Percentiles rank a stretch among this genome's conserved stretches.
Conservation (phyloP, 1,140 invertebrate genomes). For the Zaprionus inermis region DNA sequence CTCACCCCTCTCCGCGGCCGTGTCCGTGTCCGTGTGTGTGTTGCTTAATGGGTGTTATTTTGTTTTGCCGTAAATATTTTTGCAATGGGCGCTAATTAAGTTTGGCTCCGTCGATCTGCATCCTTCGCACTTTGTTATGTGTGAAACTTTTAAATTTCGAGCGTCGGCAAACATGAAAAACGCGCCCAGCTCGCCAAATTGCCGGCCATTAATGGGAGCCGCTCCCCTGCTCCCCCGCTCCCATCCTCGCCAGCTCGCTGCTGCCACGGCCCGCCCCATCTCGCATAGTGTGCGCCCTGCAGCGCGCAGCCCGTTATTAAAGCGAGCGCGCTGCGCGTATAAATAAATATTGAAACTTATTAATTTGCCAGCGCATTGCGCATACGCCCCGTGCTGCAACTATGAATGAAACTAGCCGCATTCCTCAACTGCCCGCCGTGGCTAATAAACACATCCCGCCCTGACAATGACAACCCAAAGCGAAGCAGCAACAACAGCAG, state of each 20-base stretch:
- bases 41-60: slow-evolving; percentile 83
- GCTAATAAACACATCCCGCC: slow-evolving; percentile 9
- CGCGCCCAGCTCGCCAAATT: slow-evolving; percentile 61
- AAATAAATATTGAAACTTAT: slow-evolving; percentile 46
- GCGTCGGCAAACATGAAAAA: slow-evolving; percentile 76
- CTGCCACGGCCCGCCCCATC: neutral
- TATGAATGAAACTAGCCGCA: slow-evolving; percentile 32
- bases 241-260: neutral
- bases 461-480: too few species aligned
- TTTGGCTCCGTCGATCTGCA: slow-evolving; percentile 70
- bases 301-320: neutral
- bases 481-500: neutral
- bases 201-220: slow-evolving; percentile 64
- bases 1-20: neutral
- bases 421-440: neutral
- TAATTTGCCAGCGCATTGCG: slow-evolving; percentile 18
- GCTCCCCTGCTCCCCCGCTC: neutral
- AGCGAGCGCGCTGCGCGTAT: neutral
- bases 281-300: neutral
- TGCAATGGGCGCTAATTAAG: slow-evolving; percentile 82
- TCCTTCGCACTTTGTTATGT: slow-evolving; percentile 81
- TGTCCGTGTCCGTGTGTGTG: neutral
- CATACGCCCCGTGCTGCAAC: slow-evolving; percentile 26
- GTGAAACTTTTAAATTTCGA: slow-evolving; percentile 79
- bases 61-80: slow-evolving; percentile 82